These are phyloP conservation scores for Entomobrya proxima DNA, from an alignment of 2,888 invertebrate species.

Conservation along the genomic window DNA sequence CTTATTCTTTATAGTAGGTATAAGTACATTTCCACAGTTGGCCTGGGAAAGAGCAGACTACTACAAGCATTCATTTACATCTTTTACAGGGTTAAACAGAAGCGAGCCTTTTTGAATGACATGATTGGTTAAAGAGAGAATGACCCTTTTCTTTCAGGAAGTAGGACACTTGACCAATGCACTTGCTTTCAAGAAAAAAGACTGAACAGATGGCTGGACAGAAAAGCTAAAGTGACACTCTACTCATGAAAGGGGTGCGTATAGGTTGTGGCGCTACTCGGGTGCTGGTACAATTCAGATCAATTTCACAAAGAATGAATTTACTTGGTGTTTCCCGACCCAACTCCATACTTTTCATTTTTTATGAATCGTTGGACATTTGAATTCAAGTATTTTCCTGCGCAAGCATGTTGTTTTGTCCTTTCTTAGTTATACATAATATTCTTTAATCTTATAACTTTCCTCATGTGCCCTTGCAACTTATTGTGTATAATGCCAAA, in stretches of 20 bases:
- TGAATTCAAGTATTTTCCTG: slow-evolving; percentile 18
- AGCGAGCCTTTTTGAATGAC: slow-evolving; percentile 42
- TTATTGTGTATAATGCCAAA: background rate
- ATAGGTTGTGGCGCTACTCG: background rate
- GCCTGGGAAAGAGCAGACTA: slow-evolving; percentile 18
- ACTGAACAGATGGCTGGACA: slow-evolving; percentile 54
- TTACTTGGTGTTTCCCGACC: background rate
- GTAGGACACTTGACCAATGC: slow-evolving; percentile 63
- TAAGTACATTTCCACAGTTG: background rate
- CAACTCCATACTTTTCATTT: slow-evolving; percentile 4
- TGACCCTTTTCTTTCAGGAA: slow-evolving; percentile 32
- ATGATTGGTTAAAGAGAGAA: slow-evolving; percentile 31
- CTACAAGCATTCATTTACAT: background rate
- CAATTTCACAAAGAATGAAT: slow-evolving; percentile 2
- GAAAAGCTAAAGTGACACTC: background rate
- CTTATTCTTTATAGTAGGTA: slow-evolving; percentile 1
- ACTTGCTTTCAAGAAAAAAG: slow-evolving; percentile 34
- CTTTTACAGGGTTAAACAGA: slow-evolving; percentile 32
- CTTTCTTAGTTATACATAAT: background rate
- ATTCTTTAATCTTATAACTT: background rate
- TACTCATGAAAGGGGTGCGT: background rate
- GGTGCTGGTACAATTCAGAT: slow-evolving; percentile 32
- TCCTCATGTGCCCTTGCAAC: background rate
- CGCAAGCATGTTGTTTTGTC: slow-evolving; percentile 22
- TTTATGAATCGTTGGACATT: background rate